phyloP scores from a whole-genome alignment of 2,113 vertebrate species.

The Myodes glareolus region DNA sequence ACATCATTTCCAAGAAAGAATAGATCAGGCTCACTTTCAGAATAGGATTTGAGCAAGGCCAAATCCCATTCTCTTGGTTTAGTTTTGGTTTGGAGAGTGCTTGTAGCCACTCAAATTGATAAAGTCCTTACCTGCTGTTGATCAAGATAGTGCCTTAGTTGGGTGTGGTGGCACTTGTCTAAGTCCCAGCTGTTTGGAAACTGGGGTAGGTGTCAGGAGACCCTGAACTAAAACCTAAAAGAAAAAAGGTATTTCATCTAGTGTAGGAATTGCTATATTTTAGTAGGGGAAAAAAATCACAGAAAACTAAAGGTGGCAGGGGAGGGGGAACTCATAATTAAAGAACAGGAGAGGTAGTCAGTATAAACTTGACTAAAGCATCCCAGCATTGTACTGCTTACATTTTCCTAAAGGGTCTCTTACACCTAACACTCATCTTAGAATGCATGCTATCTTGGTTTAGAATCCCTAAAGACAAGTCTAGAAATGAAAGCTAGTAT shows the following conservation, averaged over 20 bases:
- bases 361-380: background rate
- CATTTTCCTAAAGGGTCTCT: background rate
- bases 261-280: slow-evolving; percentile 3
- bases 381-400: background rate
- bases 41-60: background rate
- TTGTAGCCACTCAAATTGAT: background rate
- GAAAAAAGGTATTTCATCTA: background rate
- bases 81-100: background rate
- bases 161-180: background rate
- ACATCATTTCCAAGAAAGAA: background rate
- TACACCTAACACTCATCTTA: background rate
- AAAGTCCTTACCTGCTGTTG: slow-evolving; percentile 23
- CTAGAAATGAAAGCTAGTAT: background rate
- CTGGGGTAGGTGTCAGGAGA: background rate
- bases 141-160: background rate
- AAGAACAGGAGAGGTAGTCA: background rate
- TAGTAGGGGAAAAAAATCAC: background rate
- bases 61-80: background rate
- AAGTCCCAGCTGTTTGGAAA: background rate
- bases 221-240: background rate
- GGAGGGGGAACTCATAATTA: too few relatives aligned
- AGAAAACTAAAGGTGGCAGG: background rate
- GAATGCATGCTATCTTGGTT: background rate
- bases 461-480: background rate
- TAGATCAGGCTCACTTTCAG: background rate